These are phyloP conservation scores for Aphodius granarius DNA, from an alignment of 2,888 invertebrate genomes.

Conservation along the genomic window DNA sequence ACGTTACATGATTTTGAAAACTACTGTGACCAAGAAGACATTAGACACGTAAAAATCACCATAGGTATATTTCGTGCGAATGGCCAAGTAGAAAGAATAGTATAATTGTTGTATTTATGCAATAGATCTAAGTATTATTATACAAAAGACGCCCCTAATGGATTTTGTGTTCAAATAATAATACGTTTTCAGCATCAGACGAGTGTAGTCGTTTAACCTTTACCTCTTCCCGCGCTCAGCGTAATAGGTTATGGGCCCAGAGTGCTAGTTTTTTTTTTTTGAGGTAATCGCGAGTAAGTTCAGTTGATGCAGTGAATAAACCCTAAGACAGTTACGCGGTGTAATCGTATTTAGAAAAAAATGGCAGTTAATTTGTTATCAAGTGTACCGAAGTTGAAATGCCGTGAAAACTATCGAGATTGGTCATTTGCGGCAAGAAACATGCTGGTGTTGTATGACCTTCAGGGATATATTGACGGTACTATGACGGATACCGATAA, in stretches of 20 bases:
- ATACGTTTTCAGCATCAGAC: neutral
- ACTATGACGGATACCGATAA: constrained; percentile 19
- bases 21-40: too few relatives aligned
- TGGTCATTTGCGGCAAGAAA: constrained; percentile 24
- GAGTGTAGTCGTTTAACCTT: neutral
- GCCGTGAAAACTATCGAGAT: constrained; percentile 36
- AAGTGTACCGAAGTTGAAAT: constrained; percentile 27
- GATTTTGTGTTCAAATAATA: neutral
- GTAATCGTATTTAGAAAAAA: neutral
- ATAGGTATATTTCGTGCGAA: too few relatives aligned
- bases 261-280: neutral
- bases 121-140: neutral
- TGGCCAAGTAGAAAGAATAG: too few relatives aligned
- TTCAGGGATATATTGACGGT: constrained; percentile 20
- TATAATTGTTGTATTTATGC: constrained; percentile 6
- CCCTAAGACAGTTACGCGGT: neutral
- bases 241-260: neutral
- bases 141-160: neutral
- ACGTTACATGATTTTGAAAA: too few relatives aligned
- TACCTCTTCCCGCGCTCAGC: neutral
- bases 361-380: constrained; percentile 24
- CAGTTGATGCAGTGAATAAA: neutral
- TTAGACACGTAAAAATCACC: too few relatives aligned
- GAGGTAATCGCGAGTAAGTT: neutral
- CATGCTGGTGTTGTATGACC: constrained; percentile 23